phyloP scores from a whole-genome alignment of 1,140 invertebrate genomes.

The Metaphire vulgaris region DNA sequence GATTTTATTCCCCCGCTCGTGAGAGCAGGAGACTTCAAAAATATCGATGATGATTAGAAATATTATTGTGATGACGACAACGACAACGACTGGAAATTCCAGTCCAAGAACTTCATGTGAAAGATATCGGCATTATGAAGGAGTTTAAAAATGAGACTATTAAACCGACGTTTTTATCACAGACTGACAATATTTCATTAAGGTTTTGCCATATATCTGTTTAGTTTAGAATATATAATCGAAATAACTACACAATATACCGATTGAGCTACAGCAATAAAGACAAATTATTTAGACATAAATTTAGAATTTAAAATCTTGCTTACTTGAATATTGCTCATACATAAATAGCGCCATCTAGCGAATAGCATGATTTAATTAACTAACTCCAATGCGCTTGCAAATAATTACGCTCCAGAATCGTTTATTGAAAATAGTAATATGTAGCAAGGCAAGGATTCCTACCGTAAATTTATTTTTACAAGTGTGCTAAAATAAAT shows the following conservation, averaged over 20 bases:
- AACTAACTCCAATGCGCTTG: neutral
- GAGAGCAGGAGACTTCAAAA: neutral
- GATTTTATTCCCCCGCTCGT: neutral
- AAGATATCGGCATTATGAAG: neutral
- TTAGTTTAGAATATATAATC: neutral
- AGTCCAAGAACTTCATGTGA: neutral
- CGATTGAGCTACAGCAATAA: neutral
- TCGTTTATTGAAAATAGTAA: neutral
- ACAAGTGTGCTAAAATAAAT: neutral
- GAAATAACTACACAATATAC: neutral
- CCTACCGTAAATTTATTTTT: neutral
- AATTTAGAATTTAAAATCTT: neutral
- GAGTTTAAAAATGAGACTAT: neutral
- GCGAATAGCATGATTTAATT: neutral
- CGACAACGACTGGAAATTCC: neutral
- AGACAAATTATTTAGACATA: neutral
- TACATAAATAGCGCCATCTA: neutral
- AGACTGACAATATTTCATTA: neutral
- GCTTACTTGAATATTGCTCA: neutral
- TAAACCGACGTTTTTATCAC: neutral
- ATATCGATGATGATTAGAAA: slow-evolving; percentile 3
- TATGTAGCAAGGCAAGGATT: neutral
- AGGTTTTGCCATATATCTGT: neutral
- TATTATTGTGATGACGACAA: neutral
- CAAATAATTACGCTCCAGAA: neutral